phyloP scores from a whole-genome alignment of 2,797 vertebrate species.

The Aulostomus chinensis region DNA sequence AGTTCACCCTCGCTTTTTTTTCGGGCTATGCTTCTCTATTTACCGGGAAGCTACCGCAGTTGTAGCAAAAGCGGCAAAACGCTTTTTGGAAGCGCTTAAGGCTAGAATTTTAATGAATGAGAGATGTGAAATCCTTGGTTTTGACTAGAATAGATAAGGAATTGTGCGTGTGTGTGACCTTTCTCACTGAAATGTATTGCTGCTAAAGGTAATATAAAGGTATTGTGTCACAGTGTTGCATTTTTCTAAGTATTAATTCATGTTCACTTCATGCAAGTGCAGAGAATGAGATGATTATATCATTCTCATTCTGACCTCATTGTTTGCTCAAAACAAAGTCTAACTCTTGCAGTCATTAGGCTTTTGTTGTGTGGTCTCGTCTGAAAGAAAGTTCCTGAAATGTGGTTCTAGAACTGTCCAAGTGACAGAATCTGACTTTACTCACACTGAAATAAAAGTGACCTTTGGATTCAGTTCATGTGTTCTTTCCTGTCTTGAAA shows the following conservation, averaged over 20 bases:
- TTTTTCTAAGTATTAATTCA: conserved; percentile 53
- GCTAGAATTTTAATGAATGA: conserved; percentile 15
- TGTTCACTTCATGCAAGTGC: conserved; percentile 28
- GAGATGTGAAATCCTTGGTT: conserved; percentile 38
- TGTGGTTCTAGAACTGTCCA: conserved; percentile 30
- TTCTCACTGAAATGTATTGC: conserved; percentile 55
- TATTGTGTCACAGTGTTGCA: conserved; percentile 61
- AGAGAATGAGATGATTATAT: conserved; percentile 9
- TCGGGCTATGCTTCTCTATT: conserved; percentile 27
- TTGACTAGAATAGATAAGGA: conserved; percentile 12
- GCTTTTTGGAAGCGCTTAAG: conserved; percentile 3
- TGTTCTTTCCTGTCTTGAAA: conserved; percentile 3
- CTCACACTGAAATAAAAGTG: conserved; percentile 78
- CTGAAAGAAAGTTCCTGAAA: conserved; percentile 20
- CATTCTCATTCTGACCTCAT: conserved; percentile 17
- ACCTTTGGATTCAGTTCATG: conserved; percentile 64
- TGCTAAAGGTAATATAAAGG: conserved; percentile 59
- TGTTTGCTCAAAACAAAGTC: conserved; percentile 35
- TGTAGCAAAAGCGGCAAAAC: conserved; percentile 1
- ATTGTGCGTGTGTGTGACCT: conserved; percentile 5
- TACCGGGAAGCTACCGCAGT: conserved; percentile 27
- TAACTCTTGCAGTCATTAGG: conserved; percentile 15
- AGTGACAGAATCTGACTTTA: conserved; percentile 45
- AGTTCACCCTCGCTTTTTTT: conserved; percentile 12
- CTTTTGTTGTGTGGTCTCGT: conserved; percentile 29